A percentile compares a stretch with the other conserved stretches of the same genome.
Conservation (phyloP, 2,113 vertebrate species). For the Python bivittatus region DNA sequence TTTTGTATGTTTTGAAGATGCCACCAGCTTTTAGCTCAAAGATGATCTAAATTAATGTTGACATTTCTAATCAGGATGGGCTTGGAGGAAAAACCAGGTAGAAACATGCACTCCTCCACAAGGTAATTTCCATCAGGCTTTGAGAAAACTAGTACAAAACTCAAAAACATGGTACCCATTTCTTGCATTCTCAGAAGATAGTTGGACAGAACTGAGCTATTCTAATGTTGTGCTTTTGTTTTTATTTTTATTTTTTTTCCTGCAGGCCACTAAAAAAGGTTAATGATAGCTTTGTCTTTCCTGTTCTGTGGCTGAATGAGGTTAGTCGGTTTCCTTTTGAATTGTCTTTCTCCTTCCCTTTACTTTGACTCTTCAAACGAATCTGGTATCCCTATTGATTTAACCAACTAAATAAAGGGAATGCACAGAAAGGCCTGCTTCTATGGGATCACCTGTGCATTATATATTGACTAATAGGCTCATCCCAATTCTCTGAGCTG, state of each 20-base stretch:
- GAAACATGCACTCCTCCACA: neutral
- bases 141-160: neutral
- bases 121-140: neutral
- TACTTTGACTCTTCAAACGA: neutral
- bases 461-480: no score
- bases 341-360: neutral
- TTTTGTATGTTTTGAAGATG: neutral
- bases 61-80: neutral
- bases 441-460: no score
- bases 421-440: no score
- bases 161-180: neutral
- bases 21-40: neutral
- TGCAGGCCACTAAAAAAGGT: conserved; percentile 82
- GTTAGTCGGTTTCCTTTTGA: conserved; percentile 71
- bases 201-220: neutral
- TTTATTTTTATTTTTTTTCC: conserved; percentile 42
- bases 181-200: neutral
- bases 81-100: neutral
- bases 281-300: conserved; percentile 78
- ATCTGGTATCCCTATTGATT: neutral
- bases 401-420: no score
- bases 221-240: neutral
- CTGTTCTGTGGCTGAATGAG: conserved; percentile 93
- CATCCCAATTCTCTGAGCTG: neutral
- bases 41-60: neutral